Evolutionary conservation across 2,113 vertebrate species (phyloP).

Genomic region (Tragelaphus imberbis): DNA sequence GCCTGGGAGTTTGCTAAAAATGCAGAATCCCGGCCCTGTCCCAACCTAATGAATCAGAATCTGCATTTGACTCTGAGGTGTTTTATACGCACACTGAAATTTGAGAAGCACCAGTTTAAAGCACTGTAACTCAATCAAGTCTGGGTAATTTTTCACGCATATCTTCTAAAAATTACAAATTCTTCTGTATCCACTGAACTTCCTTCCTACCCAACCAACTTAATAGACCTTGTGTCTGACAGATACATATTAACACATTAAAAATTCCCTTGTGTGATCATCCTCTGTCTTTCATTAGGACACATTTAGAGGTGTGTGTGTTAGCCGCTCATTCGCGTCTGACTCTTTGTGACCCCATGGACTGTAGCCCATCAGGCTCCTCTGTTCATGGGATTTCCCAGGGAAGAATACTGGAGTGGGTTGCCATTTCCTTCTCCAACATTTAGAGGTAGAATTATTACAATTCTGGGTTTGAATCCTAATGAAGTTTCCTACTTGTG

Average conservation of each 20-base stretch:
- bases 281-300: background rate
- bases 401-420: background rate
- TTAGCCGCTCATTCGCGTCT: rapidly evolving
- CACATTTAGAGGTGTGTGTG: background rate
- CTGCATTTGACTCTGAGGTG: background rate
- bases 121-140: background rate
- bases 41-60: background rate
- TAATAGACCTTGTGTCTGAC: background rate
- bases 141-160: background rate
- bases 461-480: background rate
- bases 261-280: background rate
- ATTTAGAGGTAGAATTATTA: background rate
- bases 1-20: background rate
- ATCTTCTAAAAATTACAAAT: slow-evolving; percentile 1
- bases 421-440: background rate
- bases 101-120: background rate
- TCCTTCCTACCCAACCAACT: background rate
- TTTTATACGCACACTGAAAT: background rate
- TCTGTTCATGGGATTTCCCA: background rate
- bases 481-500: background rate
- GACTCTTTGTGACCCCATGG: background rate
- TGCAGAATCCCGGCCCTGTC: background rate
- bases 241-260: background rate
- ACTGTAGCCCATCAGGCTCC: background rate
- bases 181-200: background rate